Evolutionary conservation across 2,888 invertebrate genomes (phyloP), one percentile per base, ranked within the genome.

Genomic region (Sycophila texana): DNA sequence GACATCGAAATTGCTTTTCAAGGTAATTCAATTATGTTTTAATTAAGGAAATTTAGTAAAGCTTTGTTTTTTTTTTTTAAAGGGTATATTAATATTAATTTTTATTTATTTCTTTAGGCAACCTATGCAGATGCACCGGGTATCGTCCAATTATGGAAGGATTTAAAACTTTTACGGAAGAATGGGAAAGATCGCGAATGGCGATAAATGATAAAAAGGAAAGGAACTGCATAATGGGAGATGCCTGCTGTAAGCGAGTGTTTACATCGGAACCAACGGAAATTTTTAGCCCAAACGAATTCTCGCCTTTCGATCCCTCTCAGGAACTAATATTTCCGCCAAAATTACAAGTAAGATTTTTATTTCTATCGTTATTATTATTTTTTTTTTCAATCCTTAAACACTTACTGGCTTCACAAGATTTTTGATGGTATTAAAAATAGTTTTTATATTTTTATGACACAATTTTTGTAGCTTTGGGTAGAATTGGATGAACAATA

Each of bases 241-340:
- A 93, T 53, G 92, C 94, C 20, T 95, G 95, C 84, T 95, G 95
- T 57, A 85, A 84, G 68, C 84, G 81, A 79, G 83, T 70, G 51
- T 83, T 85, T 66, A 82, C 83, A 10, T 84, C 86, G 66, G 88
- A 89, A 18, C 85, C 86, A 57, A 85, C 84, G 14, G 89, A 90
- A 77, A 88, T 94, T 3, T 93, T 93, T 83, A 91, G 93, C 84
- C 91, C 93, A 4, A 91, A 91, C 58, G 91, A 93, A 81, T 96
- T 95, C 87, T 89, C 91, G 51, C 95, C 95, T 0, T 95, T 95
- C 83, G 95, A 96, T 91, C 92, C 94, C 0, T 92, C 94, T 0
- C 97, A 98, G 89, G 97, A 98, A 90, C 95, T 96, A 1, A 97
- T 98, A 82, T 98, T 97, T 87, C 98, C 98, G 16, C 95, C 97